phyloP scores from a whole-genome alignment of 2,797 vertebrate genomes.

The Acrocephalus scirpaceus region DNA sequence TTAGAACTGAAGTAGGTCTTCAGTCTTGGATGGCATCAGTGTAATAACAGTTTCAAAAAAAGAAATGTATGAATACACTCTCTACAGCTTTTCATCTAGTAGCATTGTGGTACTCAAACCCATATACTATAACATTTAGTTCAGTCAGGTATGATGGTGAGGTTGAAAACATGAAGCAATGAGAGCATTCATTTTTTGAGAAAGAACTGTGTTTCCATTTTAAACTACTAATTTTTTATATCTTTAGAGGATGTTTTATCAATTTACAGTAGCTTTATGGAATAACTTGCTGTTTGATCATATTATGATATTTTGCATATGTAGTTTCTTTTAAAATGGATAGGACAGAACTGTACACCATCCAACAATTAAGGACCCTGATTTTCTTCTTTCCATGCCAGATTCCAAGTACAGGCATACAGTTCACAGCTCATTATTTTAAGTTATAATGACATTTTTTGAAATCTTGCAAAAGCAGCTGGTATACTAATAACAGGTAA shows the following conservation, averaged over 20 bases:
- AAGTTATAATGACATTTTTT: not conserved
- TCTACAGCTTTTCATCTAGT: not conserved
- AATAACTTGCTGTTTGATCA: not conserved
- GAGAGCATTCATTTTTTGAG: not conserved
- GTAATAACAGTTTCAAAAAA: not conserved
- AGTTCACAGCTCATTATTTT: not conserved
- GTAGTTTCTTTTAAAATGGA: not conserved
- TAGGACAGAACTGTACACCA: not conserved
- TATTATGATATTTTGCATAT: not conserved
- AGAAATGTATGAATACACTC: not conserved
- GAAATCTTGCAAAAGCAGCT: not conserved
- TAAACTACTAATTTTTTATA: not conserved
- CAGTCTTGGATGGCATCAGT: not conserved
- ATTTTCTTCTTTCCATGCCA: not conserved
- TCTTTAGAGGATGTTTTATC: not conserved
- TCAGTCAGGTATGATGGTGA: accelerated
- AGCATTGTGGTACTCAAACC: not conserved
- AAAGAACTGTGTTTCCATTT: not conserved
- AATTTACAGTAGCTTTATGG: not conserved
- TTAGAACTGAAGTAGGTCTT: not conserved
- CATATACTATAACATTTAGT: not conserved
- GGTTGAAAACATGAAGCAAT: not conserved
- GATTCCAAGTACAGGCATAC: not conserved
- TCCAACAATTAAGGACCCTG: not conserved
- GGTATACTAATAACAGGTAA: not conserved